Percentiles rank a stretch among this genome's conserved stretches.
These are phyloP conservation scores for Eupithecia inturbata DNA, from an alignment of 2,888 invertebrate genomes.

Conservation along the genomic window DNA sequence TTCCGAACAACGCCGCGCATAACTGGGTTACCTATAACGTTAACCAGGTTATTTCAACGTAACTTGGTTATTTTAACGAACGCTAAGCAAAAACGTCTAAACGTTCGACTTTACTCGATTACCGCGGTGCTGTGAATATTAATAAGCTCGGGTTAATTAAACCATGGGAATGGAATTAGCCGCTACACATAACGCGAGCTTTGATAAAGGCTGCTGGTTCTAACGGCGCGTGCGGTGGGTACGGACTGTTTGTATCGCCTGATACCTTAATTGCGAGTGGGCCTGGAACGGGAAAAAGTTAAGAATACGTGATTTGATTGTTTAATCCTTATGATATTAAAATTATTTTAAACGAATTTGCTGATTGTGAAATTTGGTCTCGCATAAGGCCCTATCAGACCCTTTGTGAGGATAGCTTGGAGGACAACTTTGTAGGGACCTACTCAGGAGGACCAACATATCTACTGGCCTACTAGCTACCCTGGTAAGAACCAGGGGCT, in stretches of 20 bases:
- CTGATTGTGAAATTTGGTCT: slow-evolving; percentile 1
- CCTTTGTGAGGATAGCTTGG: background rate
- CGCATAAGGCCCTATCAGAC: background rate
- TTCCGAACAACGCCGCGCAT: slow-evolving; percentile 25
- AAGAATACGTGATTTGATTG: slow-evolving; percentile 8
- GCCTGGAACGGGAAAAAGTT: slow-evolving; percentile 9
- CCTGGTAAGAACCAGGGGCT: background rate
- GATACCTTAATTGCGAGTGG: slow-evolving; percentile 7
- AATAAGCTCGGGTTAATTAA: slow-evolving; percentile 36
- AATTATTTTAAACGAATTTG: background rate
- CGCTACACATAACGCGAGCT: slow-evolving; percentile 23
- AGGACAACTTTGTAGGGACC: background rate
- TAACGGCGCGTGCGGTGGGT: background rate
- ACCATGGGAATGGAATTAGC: slow-evolving; percentile 28
- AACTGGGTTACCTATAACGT: slow-evolving; percentile 32
- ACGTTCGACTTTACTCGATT: slow-evolving; percentile 37
- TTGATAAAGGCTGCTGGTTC: slow-evolving; percentile 11
- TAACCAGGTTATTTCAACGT: slow-evolving; percentile 33
- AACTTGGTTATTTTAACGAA: slow-evolving; percentile 38
- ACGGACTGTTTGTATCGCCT: slow-evolving; percentile 8
- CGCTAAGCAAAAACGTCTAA: slow-evolving; percentile 39
- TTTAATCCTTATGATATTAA: background rate
- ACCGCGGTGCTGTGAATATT: slow-evolving; percentile 33
- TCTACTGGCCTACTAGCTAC: background rate
- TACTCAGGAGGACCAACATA: background rate